Conservation (phyloP, 2,113 vertebrate genomes). For the Cheirogaleus medius region DNA sequence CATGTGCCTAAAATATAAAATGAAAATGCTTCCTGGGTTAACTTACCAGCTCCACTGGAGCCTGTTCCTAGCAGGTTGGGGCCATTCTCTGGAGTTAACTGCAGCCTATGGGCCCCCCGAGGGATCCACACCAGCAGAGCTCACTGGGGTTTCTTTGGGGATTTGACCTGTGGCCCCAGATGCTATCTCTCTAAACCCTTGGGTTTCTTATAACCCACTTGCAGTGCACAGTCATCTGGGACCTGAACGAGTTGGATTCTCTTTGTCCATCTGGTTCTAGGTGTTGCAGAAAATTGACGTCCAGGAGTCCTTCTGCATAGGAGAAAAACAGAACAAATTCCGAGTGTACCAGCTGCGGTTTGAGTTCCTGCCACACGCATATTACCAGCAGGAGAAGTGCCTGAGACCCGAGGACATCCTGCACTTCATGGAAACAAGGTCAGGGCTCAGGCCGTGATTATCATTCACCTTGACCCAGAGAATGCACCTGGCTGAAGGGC, state of each 20-base stretch:
- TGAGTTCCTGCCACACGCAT: constrained; percentile 88
- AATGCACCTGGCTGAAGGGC: neutral
- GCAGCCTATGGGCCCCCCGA: fast-evolving
- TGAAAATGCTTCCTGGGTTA: neutral
- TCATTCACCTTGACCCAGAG: neutral
- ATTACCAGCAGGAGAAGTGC: constrained; percentile 91
- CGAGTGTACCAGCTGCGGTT: constrained; percentile 90
- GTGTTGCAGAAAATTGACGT: constrained; percentile 94
- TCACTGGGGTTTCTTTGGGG: neutral
- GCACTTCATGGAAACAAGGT: constrained; percentile 94
- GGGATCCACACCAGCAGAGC: neutral
- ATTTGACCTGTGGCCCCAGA: neutral
- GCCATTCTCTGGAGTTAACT: neutral
- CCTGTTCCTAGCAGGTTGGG: neutral
- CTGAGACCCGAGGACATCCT: constrained; percentile 90
- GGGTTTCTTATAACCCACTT: neutral
- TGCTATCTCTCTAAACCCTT: neutral
- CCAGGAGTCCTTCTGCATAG: constrained; percentile 87
- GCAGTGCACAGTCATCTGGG: neutral
- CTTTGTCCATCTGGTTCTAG: constrained; percentile 76
- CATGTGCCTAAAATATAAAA: neutral
- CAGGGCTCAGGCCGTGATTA: neutral
- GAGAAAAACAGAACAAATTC: constrained; percentile 81
- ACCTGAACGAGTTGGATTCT: neutral
- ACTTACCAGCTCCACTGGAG: no score